phyloP scores from a whole-genome alignment of 1,140 invertebrate genomes.

The Trichomalopsis sarcophagae region DNA sequence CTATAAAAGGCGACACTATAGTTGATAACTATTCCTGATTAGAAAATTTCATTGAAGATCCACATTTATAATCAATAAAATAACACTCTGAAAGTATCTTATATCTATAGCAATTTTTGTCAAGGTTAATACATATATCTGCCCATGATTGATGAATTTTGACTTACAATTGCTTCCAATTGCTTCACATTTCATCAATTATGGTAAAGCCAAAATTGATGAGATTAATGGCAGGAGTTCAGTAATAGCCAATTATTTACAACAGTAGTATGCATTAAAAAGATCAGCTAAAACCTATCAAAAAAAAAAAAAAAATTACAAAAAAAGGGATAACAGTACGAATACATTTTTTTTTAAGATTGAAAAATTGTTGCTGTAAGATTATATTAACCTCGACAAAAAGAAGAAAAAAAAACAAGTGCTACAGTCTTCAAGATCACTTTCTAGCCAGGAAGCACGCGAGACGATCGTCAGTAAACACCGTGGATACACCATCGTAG shows the following conservation, averaged over 20 bases:
- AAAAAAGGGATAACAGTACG: constrained; percentile 18
- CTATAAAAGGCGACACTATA: constrained; percentile 50
- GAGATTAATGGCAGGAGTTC: constrained; percentile 15
- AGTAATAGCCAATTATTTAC: neutral
- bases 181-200: constrained; percentile 19
- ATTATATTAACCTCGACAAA: constrained; percentile 28
- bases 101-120: constrained; percentile 17
- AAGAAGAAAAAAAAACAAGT: neutral
- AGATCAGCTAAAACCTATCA: constrained; percentile 37
- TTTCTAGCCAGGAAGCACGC: constrained; percentile 42
- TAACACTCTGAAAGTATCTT: constrained; percentile 19
- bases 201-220: neutral
- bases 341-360: constrained; percentile 24
- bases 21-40: constrained; percentile 35
- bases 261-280: neutral
- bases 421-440: constrained; percentile 2
- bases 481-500: constrained; percentile 31
- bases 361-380: neutral
- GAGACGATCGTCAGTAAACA: constrained; percentile 35
- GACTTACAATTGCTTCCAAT: constrained; percentile 35
- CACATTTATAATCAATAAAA: constrained; percentile 18
- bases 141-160: constrained; percentile 13
- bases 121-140: constrained; percentile 33
- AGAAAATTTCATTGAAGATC: constrained; percentile 50
- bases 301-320: constrained; percentile 1